Evolutionary conservation across 2,113 vertebrate species (phyloP).

Genomic region (Amblyornis subalaris): DNA sequence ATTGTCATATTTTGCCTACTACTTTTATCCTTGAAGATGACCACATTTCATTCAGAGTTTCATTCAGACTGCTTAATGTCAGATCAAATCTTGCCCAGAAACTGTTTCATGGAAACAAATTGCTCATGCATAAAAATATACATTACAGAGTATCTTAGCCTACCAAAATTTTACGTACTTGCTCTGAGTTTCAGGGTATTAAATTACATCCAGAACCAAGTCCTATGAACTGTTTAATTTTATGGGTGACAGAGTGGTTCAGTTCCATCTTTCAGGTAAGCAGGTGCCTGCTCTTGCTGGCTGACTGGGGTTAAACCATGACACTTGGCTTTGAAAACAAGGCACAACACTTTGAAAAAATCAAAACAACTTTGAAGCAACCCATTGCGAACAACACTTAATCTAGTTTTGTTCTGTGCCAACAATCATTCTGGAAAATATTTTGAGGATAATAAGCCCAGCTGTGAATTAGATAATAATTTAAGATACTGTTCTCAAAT

Average conservation of each 20-base stretch:
- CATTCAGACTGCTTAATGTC: neutral
- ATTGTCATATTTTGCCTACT: neutral
- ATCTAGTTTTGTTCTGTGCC: neutral
- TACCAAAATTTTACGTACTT: neutral
- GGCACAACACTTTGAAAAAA: neutral
- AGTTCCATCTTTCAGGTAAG: neutral
- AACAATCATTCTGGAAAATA: neutral
- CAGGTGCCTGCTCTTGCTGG: neutral
- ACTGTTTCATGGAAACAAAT: neutral
- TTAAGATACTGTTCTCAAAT: neutral
- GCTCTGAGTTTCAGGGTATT: neutral
- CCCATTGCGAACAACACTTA: neutral
- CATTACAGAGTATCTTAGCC: neutral
- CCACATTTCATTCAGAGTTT: neutral
- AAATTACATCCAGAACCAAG: neutral
- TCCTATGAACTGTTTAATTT: neutral
- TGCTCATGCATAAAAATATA: neutral
- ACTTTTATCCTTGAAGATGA: neutral
- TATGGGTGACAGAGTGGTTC: neutral
- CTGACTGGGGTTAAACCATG: neutral
- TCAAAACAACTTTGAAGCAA: neutral
- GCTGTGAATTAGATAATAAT: neutral
- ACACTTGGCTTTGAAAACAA: neutral
- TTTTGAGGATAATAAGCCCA: neutral
- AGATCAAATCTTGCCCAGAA: neutral